A percentile compares a stretch with the other conserved stretches of the same genome.
Evolutionary conservation across 2,797 vertebrate genomes (phyloP).

Genomic region (Spondyliosoma cantharus): DNA sequence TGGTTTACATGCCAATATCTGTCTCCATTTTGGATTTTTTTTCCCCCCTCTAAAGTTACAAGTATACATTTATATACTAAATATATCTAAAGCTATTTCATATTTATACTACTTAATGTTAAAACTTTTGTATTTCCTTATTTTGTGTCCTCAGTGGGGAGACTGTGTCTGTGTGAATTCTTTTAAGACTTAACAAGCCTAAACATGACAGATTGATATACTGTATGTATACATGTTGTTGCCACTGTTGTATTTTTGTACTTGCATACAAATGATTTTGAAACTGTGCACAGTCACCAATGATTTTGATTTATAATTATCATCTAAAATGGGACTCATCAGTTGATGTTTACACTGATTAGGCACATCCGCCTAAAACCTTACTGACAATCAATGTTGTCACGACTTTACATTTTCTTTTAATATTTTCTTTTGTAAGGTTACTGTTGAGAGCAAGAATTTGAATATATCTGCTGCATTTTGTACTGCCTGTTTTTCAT

Average conservation of each 20-base stretch:
- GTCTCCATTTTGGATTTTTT: conserved; percentile 14
- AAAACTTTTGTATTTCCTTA: conserved; percentile 52
- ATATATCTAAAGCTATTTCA: conserved; percentile 6
- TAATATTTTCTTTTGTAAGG: conserved; percentile 46
- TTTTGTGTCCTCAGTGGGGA: conserved; percentile 4
- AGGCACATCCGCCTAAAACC: conserved; percentile 53
- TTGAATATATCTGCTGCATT: conserved; percentile 52
- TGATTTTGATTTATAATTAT: conserved; percentile 37
- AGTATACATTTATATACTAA: conserved; percentile 28
- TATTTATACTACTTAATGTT: conserved; percentile 27
- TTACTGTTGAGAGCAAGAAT: conserved; percentile 40
- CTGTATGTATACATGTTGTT: conserved; percentile 27
- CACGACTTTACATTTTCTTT: conserved; percentile 39
- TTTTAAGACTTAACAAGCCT: conserved; percentile 7
- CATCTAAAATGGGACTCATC: conserved; percentile 42
- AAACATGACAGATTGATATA: conserved; percentile 27
- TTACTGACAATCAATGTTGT: conserved; percentile 30
- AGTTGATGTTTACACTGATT: conserved; percentile 75
- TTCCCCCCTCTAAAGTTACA: conserved; percentile 26
- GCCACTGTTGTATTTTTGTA: conserved; percentile 41
- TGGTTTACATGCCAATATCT: conserved; percentile 41
- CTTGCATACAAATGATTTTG: conserved; percentile 29
- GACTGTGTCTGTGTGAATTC: conserved; percentile 26
- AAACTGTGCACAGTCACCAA: conserved; percentile 21
- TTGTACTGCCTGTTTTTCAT: conserved; percentile 57